Evolutionary conservation across 2,888 invertebrate genomes (phyloP).

Genomic region (Melinaea marsaeus): DNA sequence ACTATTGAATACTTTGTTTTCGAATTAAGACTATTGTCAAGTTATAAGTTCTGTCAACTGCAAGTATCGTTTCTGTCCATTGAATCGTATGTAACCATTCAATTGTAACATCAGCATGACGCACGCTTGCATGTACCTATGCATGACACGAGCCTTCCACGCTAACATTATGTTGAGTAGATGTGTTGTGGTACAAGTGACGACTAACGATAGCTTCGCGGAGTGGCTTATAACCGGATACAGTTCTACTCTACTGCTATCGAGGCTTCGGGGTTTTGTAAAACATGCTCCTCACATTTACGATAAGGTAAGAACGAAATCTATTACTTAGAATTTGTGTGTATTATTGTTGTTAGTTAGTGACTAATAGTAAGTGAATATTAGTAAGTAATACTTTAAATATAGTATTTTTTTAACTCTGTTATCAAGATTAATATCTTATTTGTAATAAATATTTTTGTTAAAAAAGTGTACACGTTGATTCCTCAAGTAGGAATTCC

Average conservation of each 20-base stretch:
- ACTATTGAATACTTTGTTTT: not conserved
- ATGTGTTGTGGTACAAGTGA: slow-evolving; percentile 56
- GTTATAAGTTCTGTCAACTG: not conserved
- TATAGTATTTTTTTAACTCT: too few species aligned
- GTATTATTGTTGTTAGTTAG: too few species aligned
- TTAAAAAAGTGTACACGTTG: too few species aligned
- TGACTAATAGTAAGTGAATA: too few species aligned
- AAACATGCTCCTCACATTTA: not conserved
- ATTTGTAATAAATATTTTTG: too few species aligned
- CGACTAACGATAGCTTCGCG: slow-evolving; percentile 37
- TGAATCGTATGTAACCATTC: not conserved
- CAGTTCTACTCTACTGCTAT: not conserved
- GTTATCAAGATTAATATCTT: too few species aligned
- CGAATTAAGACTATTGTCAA: not conserved
- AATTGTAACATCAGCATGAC: slow-evolving; percentile 25
- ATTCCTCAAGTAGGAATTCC: too few species aligned
- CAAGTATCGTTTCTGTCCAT: slow-evolving; percentile 4
- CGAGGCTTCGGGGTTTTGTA: not conserved
- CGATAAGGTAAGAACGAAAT: not conserved
- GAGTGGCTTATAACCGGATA: slow-evolving; percentile 17
- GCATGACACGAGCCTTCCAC: slow-evolving; percentile 6
- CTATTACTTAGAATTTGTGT: not conserved
- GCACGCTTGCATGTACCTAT: slow-evolving; percentile 21
- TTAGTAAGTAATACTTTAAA: too few species aligned
- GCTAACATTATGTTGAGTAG: slow-evolving; percentile 32